Base-by-base conservation (phyloP, 2,113 vertebrate species). In the Myrmophylax atrothorax region DNA sequence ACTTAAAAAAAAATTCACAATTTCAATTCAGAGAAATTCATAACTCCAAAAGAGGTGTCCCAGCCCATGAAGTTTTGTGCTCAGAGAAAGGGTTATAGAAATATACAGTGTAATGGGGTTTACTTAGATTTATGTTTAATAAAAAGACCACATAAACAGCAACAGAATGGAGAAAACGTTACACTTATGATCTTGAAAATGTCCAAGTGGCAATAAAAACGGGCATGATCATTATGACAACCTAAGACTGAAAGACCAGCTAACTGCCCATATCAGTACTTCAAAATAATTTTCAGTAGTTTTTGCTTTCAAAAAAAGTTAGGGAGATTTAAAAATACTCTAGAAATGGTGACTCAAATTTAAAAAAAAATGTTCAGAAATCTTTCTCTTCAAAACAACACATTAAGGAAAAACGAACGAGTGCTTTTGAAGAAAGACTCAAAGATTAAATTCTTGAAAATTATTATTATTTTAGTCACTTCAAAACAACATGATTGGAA, bases 371-470 rank as follows among this genome's bases (percentile, higher is more conserved):
- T 2, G 5, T 69, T 73, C 83, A 77, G 59, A 88, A 91, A 85
- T 79, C 44, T 75, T 91, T 50, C 60, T 68, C 80, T 92, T 84
- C 53, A 84, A 94, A 95, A 84, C 56, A 92, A 89, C 53, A 75
- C 14, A 80, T 84, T 72, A 81, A 40, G 49, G 28, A 82, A 91
- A 89, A 95, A 80, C 11, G 25, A 91, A 53, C 25, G 82, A 82
- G 53, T 56, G 40, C 58, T 93, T 94, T 58, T 84, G 58, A 91
- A 95, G 50, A 78, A 79, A 86, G 64, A 75, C 19, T 93, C 56
- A 62, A 69, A 89, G 89, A 92, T 89, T 87, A 91, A 89, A 94
- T 95, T 84, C 37, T 79, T 87, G 69, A 84, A 88, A 96, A 96
- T 94, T 62, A 85, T 74, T 94, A 77, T 84, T 95, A 42, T 91